Conservation (phyloP, 2,888 invertebrate genomes). For the Salticus scenicus region DNA sequence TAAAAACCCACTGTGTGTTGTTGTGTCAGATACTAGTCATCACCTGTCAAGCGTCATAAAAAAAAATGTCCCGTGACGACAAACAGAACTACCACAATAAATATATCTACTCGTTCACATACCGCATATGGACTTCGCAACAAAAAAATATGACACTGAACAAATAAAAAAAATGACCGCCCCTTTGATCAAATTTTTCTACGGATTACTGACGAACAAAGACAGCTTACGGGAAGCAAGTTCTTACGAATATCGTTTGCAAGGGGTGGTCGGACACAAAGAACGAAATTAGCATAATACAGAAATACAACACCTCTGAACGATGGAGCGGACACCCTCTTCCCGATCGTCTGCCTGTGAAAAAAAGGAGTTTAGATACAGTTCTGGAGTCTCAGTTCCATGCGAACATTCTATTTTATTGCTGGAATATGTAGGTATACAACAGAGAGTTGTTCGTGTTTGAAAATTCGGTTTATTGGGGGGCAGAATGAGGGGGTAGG, state of each 20-base stretch:
- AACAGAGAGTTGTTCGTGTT: not conserved
- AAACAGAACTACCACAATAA: constrained; percentile 50
- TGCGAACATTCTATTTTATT: not conserved
- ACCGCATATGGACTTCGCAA: constrained; percentile 42
- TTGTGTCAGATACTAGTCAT: constrained; percentile 13
- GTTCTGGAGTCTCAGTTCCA: not conserved
- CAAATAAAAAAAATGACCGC: constrained; percentile 3
- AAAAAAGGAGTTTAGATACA: constrained; percentile 15
- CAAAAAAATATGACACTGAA: constrained; percentile 4
- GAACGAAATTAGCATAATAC: constrained; percentile 60
- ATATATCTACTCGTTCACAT: constrained; percentile 31
- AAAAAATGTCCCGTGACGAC: constrained; percentile 44
- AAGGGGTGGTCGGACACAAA: constrained; percentile 38
- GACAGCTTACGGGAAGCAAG: constrained; percentile 7
- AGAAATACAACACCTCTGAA: constrained; percentile 45
- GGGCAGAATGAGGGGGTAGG: not conserved
- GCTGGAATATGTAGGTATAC: constrained; percentile 13
- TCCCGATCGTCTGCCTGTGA: not conserved
- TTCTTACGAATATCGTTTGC: constrained; percentile 52
- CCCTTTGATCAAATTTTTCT: constrained; percentile 11
- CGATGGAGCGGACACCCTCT: not conserved
- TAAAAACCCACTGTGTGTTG: not conserved
- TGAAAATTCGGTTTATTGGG: constrained; percentile 12
- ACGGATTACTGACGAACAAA: constrained; percentile 20
- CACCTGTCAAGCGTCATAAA: constrained; percentile 47